Evolutionary conservation across 2,113 vertebrate species (phyloP), one percentile per base, ranked within the genome.

Genomic region (Poeciliopsis retropinna): DNA sequence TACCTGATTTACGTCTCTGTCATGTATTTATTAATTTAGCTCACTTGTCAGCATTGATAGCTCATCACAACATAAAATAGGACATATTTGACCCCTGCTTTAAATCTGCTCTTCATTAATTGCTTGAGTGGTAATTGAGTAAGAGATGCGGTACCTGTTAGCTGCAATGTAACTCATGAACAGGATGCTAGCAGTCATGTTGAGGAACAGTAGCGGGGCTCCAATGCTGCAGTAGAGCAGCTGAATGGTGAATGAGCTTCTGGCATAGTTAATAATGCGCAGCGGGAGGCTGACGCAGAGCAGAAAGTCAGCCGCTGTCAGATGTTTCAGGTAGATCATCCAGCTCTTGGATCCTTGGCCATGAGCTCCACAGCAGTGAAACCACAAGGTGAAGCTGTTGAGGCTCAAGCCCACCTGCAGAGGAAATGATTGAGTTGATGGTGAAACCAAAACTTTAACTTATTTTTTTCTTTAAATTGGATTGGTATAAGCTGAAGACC

Each of bases 121-220:
- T 4, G 3, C 39, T 12, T 41, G 13, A 13, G 12, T 41, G 39
- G 39, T 41, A 41, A 14, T 14, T 41, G 13, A 41, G 31, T 32
- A 32, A 32, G 32, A 32, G 14, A 3, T 14, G 3, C 4, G 3
- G 39, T 47, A 47, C 44, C 44, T 47, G 44, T 19, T 47, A 7
- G 44, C 44, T 17, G 94, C 93, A 14, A 95, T 90, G 81, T 90
- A 92, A 0, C 92, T 92, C 92, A 95, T 94, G 88, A 94, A 93
- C 67, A 94, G 80, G 73, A 95, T 93, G 91, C 94, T 95, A 79
- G 92, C 89, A 6, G 94, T 93, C 92, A 93, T 94, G 88, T 94
- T 95, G 28, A 94, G 88, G 67, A 93, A 95, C 64, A 95, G 92
- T 54, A 83, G 67, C 0, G 89, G 37, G 2, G 91, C 86, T 0